Conservation (phyloP, 2,797 vertebrate genomes). For the Neosilurus mollespiculum region DNA sequence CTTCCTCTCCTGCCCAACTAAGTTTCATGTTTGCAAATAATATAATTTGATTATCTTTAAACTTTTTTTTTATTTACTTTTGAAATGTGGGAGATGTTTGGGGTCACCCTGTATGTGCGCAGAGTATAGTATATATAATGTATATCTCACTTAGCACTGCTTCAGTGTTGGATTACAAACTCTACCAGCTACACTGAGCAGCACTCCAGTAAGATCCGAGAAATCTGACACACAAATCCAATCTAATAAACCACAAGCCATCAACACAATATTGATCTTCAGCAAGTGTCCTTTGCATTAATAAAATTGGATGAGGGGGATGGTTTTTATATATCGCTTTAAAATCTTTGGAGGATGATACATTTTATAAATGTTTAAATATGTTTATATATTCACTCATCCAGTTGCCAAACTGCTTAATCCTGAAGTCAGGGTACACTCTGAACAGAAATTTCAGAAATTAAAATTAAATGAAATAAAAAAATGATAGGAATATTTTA, state of each 20-base stretch:
- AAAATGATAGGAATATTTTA: too few species aligned
- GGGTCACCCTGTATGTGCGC: too few species aligned
- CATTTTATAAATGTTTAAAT: not conserved
- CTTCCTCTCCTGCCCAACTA: too few species aligned
- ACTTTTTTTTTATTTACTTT: too few species aligned
- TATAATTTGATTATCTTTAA: too few species aligned
- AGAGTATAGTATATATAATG: too few species aligned
- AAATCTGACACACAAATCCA: not conserved
- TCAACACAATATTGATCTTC: not conserved
- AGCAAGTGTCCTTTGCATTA: not conserved
- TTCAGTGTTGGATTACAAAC: slow-evolving; percentile 8
- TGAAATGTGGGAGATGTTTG: too few species aligned
- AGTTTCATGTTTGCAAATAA: too few species aligned
- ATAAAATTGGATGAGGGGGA: not conserved
- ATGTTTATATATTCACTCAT: not conserved
- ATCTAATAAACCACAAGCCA: not conserved
- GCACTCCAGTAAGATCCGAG: slow-evolving; percentile 11
- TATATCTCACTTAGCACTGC: not conserved
- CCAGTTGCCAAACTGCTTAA: too few species aligned
- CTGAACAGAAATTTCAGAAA: too few species aligned
- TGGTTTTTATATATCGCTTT: not conserved
- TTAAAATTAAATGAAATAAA: too few species aligned
- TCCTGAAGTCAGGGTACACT: too few species aligned
- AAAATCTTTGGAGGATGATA: not conserved
- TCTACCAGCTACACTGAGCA: not conserved